These are phyloP conservation scores for Caenorhabditis plicata DNA, from an alignment of 2,888 invertebrate species.

Conservation along the genomic window DNA sequence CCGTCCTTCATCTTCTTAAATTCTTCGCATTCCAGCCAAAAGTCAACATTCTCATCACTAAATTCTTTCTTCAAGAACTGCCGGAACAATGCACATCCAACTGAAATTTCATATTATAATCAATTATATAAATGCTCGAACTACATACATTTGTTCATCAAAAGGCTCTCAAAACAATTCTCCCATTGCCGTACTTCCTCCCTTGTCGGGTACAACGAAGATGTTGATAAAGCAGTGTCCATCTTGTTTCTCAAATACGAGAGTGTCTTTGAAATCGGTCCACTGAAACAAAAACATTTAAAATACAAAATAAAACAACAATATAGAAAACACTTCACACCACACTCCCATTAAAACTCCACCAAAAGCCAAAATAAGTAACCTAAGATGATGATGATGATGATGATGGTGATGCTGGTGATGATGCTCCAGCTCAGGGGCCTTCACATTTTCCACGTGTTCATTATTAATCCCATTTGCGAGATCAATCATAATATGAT, in stretches of 20 bases:
- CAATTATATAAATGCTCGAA: neutral
- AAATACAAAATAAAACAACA: too few species aligned
- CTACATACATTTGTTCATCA: conserved; percentile 58
- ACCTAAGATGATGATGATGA: neutral
- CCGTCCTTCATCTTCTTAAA: conserved; percentile 62
- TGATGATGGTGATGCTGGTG: neutral
- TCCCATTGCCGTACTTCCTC: conserved; percentile 61
- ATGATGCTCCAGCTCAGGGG: too few species aligned
- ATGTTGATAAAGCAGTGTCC: conserved; percentile 49
- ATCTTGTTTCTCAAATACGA: conserved; percentile 53
- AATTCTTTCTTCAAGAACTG: conserved; percentile 58
- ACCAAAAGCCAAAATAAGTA: too few species aligned
- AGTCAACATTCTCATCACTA: conserved; percentile 61
- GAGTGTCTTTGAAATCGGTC: conserved; percentile 56
- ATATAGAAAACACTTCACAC: neutral
- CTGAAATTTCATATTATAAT: conserved; percentile 36
- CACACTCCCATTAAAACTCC: too few species aligned
- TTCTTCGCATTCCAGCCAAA: conserved; percentile 59
- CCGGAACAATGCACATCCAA: conserved; percentile 55
- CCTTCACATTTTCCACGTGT: too few species aligned
- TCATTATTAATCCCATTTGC: conserved; percentile 6
- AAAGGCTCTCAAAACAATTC: conserved; percentile 50
- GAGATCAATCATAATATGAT: conserved; percentile 12
- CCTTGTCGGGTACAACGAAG: conserved; percentile 50
- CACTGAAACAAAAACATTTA: conserved; percentile 50